phyloP scores from a whole-genome alignment of 2,888 invertebrate species.

The Gasteruption jaculator region DNA sequence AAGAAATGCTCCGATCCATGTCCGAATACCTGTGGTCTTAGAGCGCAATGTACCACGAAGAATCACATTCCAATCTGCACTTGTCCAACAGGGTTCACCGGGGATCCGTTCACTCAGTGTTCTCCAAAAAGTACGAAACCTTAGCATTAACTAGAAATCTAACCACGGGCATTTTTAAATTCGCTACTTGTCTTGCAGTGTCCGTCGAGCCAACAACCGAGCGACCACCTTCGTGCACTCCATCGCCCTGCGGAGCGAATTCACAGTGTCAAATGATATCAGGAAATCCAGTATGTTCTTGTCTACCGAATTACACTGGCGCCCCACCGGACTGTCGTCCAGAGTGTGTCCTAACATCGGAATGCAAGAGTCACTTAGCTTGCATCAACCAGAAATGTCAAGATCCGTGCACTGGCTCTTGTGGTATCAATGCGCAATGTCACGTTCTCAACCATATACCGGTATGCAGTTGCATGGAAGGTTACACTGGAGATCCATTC shows the following conservation, averaged over 20 bases:
- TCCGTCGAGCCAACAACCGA: slow-evolving; percentile 53
- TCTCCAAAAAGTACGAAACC: slow-evolving; percentile 63
- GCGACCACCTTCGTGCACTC: slow-evolving; percentile 70
- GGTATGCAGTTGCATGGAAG: slow-evolving; percentile 72
- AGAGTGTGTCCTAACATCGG: slow-evolving; percentile 74
- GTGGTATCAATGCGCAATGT: slow-evolving; percentile 75
- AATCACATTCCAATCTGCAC: slow-evolving; percentile 87
- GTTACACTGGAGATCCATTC: slow-evolving; percentile 78
- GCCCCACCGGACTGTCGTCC: slow-evolving; percentile 75
- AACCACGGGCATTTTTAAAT: too few relatives aligned
- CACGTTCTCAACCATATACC: slow-evolving; percentile 76
- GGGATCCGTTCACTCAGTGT: slow-evolving; percentile 81
- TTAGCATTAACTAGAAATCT: too few relatives aligned
- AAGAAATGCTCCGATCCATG: slow-evolving; percentile 86
- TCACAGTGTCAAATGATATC: slow-evolving; percentile 73
- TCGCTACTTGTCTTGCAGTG: slow-evolving; percentile 30
- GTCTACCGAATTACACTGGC: slow-evolving; percentile 74
- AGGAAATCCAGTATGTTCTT: slow-evolving; percentile 74
- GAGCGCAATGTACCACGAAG: slow-evolving; percentile 76
- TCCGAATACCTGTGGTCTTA: slow-evolving; percentile 80
- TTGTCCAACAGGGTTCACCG: slow-evolving; percentile 78
- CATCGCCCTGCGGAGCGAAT: slow-evolving; percentile 82
- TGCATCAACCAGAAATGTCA: slow-evolving; percentile 76
- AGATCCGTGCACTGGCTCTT: slow-evolving; percentile 80
- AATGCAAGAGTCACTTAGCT: slow-evolving; percentile 72